These are phyloP conservation scores for Tonatia bakeri DNA, from an alignment of 2,113 vertebrate species.

Conservation along the genomic window DNA sequence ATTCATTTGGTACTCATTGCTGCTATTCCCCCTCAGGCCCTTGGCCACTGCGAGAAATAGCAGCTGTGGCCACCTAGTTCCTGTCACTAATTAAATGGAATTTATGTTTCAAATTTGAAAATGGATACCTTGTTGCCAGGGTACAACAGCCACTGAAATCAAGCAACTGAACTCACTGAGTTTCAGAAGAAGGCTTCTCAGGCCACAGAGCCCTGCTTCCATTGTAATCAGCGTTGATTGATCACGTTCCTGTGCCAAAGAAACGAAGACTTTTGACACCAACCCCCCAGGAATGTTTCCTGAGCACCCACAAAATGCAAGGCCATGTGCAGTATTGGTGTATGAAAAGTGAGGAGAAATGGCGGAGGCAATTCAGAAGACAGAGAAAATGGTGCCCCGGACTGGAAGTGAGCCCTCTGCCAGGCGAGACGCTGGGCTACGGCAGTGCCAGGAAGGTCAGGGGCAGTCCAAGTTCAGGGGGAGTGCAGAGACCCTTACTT, in stretches of 20 bases:
- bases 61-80: slow-evolving; percentile 69
- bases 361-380: background rate
- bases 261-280: background rate
- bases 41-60: slow-evolving; percentile 58
- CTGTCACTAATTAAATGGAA: slow-evolving; percentile 71
- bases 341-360: background rate
- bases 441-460: background rate
- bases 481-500: background rate
- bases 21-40: slow-evolving; percentile 48
- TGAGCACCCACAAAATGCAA: background rate
- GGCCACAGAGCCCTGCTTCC: background rate
- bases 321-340: background rate
- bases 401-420: background rate
- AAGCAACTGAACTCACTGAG: background rate
- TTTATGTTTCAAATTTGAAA: slow-evolving; percentile 69
- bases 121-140: slow-evolving; percentile 59
- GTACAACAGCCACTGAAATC: slow-evolving; percentile 28
- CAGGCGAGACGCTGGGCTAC: background rate
- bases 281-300: background rate
- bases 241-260: background rate
- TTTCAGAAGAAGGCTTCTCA: background rate
- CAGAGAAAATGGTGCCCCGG: background rate
- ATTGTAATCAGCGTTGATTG: background rate
- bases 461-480: background rate
- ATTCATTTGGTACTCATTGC: background rate